Evolutionary conservation across 2,797 vertebrate species (phyloP).

Genomic region (Cheirogaleus major): DNA sequence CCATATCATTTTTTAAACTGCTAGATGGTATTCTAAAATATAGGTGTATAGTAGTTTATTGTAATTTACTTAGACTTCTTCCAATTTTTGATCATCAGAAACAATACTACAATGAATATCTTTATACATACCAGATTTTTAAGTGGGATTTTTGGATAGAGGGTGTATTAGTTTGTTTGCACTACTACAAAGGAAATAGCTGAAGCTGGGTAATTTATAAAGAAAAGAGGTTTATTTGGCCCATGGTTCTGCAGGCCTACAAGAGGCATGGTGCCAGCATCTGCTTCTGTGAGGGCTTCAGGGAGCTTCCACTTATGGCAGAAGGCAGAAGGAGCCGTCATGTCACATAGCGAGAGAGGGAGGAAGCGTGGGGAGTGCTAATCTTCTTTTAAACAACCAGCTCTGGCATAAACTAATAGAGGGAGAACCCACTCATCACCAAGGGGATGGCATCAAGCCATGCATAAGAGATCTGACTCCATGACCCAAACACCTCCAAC

Average conservation of each 20-base stretch:
- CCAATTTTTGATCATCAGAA: not conserved
- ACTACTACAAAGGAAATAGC: not conserved
- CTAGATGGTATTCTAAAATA: slow-evolving; percentile 18
- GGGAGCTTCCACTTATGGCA: not conserved
- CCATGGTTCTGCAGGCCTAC: not conserved
- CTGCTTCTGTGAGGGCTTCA: not conserved
- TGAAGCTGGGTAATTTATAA: not conserved
- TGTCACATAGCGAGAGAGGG: not conserved
- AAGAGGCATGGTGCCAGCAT: not conserved
- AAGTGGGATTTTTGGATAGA: slow-evolving; percentile 14
- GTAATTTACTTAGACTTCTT: slow-evolving; percentile 1
- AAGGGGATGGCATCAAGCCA: not conserved
- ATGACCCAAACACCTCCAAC: not conserved
- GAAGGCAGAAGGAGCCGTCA: rapidly evolving
- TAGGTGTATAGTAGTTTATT: not conserved
- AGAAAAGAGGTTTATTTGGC: not conserved
- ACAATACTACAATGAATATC: not conserved
- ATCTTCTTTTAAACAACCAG: not conserved
- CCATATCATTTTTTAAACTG: not conserved
- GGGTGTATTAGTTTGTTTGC: not conserved
- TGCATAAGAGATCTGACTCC: not conserved
- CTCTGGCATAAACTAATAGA: not conserved
- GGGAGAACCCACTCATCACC: not conserved
- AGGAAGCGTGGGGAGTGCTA: not conserved
- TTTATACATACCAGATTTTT: not conserved